Base-by-base conservation (phyloP, 2,888 invertebrate genomes). In the Nesidiocoris tenuis region DNA sequence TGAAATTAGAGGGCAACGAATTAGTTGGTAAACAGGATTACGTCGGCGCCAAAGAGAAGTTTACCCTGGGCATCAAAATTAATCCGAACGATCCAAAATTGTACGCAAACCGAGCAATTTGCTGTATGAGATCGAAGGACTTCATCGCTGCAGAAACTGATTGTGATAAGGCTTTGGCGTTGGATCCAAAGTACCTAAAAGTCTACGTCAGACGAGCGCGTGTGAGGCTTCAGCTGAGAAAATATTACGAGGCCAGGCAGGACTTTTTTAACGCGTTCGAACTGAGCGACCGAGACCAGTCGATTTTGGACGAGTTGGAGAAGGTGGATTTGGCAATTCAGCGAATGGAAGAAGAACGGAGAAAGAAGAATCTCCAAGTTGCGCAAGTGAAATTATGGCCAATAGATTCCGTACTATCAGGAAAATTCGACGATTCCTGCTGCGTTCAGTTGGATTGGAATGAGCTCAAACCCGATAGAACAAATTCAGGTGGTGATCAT, bases 21-120 rank as follows among this genome's bases (percentile, higher is more conserved):
- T 90, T 88, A 83, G 95, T 96, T 19, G 91, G 90, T 81, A 83
- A 86, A 54, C 87, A 91, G 80, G 90, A 94, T 81, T 98, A 93
- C 88, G 88, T 90, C 22, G 90, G 92, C 79, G 98, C 98, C 0
- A 90, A 96, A 76, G 84, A 88, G 3, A 92, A 92, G 82, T 99
- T 98, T 83, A 82, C 72, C 12, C 9, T 18, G n/a, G 98, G 98
- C 0, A 95, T 98, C 56, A 90, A 92, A 77, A 84, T 91, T 75
- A 93, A 93, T 81, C 87, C 90, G 7, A 88, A 89, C 82, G 90
- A 94, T 83, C 89, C 95, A 1, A 87, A 93, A 16, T 92, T 92
- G 82, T 94, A 88, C 81, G 93, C 94, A 0, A 97, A 97, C 83
- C 87, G 97, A 80, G 96, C 94, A 0, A 86, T 96, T 72, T 96